A percentile compares a stretch with the other conserved stretches of the same genome.
phyloP scores from a whole-genome alignment of 2,797 vertebrate genomes.

The Sternotherus odoratus region DNA sequence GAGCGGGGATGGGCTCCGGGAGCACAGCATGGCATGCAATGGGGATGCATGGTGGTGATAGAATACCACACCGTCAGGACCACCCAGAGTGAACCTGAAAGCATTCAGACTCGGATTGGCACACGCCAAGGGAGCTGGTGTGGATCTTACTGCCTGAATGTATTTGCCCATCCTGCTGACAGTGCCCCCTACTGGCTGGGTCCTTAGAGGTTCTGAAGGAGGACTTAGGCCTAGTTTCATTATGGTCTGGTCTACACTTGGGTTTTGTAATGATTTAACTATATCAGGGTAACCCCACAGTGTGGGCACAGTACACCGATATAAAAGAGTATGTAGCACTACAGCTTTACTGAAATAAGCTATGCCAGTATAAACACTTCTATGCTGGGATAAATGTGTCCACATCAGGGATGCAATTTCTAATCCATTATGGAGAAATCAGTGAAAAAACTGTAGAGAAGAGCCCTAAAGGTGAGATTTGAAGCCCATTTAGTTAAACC shows the following conservation, averaged over 20 bases:
- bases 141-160: background rate
- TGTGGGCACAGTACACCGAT: background rate
- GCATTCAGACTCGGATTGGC: background rate
- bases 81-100: background rate
- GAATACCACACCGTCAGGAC: background rate
- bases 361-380: background rate
- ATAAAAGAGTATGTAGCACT: background rate
- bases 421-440: background rate
- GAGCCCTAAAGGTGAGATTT: slow-evolving; percentile 5
- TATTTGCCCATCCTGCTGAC: background rate
- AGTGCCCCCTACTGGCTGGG: background rate
- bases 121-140: background rate
- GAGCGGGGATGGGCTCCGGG: background rate
- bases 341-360: background rate
- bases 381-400: background rate
- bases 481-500: background rate
- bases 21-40: background rate
- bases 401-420: background rate
- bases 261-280: background rate
- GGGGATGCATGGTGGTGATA: background rate
- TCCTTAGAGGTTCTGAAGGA: background rate
- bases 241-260: background rate
- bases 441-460: background rate
- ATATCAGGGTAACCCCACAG: background rate
- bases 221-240: background rate